Evolutionary conservation across 2,113 vertebrate species (phyloP).

Genomic region (Cryptoleucopteryx plumbea): DNA sequence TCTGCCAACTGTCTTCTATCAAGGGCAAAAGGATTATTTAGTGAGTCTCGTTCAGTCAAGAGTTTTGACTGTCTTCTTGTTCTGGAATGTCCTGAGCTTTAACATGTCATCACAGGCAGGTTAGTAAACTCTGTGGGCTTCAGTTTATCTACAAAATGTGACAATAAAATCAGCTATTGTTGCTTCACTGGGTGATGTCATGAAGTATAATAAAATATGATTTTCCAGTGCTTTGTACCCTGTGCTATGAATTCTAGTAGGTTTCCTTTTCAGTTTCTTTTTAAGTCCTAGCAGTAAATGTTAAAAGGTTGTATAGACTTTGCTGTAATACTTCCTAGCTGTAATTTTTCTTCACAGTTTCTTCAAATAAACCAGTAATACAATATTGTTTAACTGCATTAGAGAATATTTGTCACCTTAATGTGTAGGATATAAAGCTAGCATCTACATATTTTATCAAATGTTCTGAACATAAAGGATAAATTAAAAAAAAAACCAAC

Average conservation of each 20-base stretch:
- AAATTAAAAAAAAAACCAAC: neutral
- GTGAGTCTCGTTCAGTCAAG: neutral
- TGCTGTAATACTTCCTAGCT: neutral
- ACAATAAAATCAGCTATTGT: neutral
- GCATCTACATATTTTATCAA: neutral
- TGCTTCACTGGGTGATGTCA: neutral
- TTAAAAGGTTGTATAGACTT: neutral
- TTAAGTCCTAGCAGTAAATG: neutral
- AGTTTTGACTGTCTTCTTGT: neutral
- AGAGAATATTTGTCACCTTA: neutral
- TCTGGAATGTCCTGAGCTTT: neutral
- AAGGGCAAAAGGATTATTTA: neutral
- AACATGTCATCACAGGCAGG: neutral
- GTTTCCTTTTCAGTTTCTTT: neutral
- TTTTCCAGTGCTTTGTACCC: neutral
- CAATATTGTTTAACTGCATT: neutral
- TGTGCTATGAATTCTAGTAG: neutral
- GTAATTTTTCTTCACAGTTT: neutral
- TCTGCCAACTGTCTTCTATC: neutral
- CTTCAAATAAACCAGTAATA: neutral
- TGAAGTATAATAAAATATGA: neutral
- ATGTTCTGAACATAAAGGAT: neutral
- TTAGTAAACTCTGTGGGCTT: neutral
- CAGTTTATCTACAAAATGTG: neutral
- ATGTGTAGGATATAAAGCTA: neutral